phyloP scores from a whole-genome alignment of 2,113 vertebrate species.

The Euleptes europaea region DNA sequence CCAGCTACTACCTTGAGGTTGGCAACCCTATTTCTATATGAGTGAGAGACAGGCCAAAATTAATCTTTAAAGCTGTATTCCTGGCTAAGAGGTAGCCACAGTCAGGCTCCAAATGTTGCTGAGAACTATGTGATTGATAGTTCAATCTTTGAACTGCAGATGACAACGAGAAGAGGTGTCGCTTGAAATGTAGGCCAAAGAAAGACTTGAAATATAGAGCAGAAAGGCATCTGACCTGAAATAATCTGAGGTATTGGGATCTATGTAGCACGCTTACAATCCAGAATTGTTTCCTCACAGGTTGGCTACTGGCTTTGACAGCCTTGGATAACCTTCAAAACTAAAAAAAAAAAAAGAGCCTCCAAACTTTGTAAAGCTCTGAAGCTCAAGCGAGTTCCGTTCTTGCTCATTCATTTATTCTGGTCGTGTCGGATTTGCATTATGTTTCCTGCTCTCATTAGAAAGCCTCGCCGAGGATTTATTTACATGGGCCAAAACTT shows the following conservation, averaged over 20 bases:
- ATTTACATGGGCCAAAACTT: neutral
- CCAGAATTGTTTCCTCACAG: neutral
- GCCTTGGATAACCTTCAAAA: conserved; percentile 16
- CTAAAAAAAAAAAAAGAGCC: neutral
- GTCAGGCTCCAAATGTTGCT: neutral
- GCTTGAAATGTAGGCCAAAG: neutral
- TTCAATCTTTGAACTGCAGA: conserved; percentile 12
- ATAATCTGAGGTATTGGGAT: neutral
- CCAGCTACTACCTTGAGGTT: no score
- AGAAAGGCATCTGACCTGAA: neutral
- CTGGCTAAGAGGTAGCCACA: neutral
- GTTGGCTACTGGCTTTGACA: conserved; percentile 12
- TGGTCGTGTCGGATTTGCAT: neutral
- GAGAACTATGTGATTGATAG: conserved; percentile 16
- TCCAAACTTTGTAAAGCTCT: conserved; percentile 20
- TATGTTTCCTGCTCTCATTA: neutral
- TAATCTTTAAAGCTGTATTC: accelerated
- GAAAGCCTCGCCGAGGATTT: neutral
- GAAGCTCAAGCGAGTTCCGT: conserved; percentile 8
- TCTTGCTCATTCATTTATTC: neutral
- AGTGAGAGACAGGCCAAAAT: neutral
- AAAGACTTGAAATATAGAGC: conserved; percentile 14
- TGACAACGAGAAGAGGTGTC: neutral
- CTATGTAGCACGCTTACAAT: neutral
- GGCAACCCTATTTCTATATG: neutral